phyloP scores from a whole-genome alignment of 2,797 vertebrate species.

The Buceros bicornis region DNA sequence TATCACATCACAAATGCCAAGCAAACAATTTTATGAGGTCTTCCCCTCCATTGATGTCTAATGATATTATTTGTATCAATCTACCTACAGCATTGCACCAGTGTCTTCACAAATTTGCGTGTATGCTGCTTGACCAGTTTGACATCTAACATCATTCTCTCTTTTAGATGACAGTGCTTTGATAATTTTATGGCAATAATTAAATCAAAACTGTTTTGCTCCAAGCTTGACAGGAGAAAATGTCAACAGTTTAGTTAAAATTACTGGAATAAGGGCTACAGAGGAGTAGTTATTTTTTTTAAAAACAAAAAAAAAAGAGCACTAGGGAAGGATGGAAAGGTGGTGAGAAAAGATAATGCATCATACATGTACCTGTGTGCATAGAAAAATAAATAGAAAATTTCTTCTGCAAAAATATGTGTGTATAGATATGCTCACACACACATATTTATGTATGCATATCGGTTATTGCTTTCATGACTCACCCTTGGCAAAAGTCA shows the following conservation, averaged over 20 bases:
- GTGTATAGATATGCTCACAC: not conserved
- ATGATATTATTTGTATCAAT: not conserved
- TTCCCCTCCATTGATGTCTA: not conserved
- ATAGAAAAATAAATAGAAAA: not conserved
- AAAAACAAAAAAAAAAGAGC: not conserved
- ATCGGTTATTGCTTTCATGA: not conserved
- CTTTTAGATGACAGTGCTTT: not conserved
- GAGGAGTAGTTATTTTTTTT: not conserved
- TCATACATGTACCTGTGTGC: not conserved
- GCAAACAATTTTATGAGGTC: not conserved
- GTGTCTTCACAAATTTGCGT: not conserved
- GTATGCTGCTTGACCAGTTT: not conserved
- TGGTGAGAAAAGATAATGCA: not conserved
- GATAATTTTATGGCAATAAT: conserved; percentile 44
- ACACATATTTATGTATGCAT: not conserved
- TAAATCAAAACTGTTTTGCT: conserved; percentile 49
- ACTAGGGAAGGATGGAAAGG: not conserved
- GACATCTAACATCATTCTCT: not conserved
- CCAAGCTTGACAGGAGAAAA: conserved; percentile 50
- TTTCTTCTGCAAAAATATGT: not conserved
- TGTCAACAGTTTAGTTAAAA: conserved; percentile 35
- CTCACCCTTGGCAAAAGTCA: not conserved
- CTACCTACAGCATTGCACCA: not conserved
- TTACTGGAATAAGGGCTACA: not conserved
- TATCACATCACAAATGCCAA: conserved; percentile 2